Evolutionary conservation across 53 echinoderm and acorn worm genomes (phyloP), one percentile per base, ranked within the genome.

Genomic region (Henricia sp.): DNA sequence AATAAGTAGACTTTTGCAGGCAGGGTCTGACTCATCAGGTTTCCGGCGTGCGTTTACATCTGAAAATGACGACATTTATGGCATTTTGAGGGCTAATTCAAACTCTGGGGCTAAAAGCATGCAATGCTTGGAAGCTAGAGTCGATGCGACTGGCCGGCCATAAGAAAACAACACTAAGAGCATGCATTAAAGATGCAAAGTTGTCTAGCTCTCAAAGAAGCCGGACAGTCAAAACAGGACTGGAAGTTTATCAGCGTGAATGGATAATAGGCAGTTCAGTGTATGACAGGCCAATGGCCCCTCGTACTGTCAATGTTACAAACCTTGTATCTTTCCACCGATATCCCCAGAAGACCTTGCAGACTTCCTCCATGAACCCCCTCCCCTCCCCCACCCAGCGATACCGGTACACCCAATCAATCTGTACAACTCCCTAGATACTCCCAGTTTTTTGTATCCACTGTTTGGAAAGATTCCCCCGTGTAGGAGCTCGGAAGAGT

Each of bases 101-200:
- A 72, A 72, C 33, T 35, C 6, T 46, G 20, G 67, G 41, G 20
- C 59, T 76, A 57, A 76, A 76, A 76, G 76, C 76, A 39, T 76
- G 10, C 40, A 59, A 57, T 57, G 58, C 72, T 51, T 16, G 28
- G 58, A 27, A 58, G 28, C 21, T 46, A 48, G 59, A 39, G 52
- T 76, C 76, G 76, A 76, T 58, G 57, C 42, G 59, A 17, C 67
- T 24, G 39, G 20, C 39, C 8, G 39, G 67, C 76, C 58, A 40
- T 59, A 76, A 76, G 76, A 76, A 76, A 76, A 76, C 76, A 76
- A 39, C 25, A 58, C 76, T 76, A 76, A 76, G 76, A 76, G 59
- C 39, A n/a, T 13, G 28, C 76, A 76, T 76, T 76, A 76, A 76
- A 76, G 76, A 76, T 76, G 76, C 58, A 40, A 59, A 76, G 59